Percentiles rank a stretch among this genome's conserved stretches.
Evolutionary conservation across 1,140 invertebrate species (phyloP).

Genomic region (Catajapyx aquilonaris): DNA sequence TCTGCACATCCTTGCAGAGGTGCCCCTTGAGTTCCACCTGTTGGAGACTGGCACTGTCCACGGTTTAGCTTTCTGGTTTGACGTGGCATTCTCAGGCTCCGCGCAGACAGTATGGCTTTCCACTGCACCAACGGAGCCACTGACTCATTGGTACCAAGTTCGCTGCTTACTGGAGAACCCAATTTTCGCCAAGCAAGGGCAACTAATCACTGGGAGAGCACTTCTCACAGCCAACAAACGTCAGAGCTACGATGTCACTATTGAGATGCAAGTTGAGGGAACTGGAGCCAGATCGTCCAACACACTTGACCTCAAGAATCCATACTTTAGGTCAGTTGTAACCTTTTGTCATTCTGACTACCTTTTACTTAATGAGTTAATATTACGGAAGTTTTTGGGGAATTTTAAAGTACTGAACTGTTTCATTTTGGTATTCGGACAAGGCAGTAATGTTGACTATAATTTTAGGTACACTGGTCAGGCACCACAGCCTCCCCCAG

Average conservation of each 20-base stretch:
- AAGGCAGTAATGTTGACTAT: too few species aligned
- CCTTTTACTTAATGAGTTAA: constrained; percentile 1
- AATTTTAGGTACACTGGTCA: constrained; percentile 75
- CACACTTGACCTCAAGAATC: constrained; percentile 94
- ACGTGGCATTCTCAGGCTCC: constrained; percentile 91
- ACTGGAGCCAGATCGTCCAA: constrained; percentile 60
- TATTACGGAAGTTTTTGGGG: too few species aligned
- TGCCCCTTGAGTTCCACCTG: constrained; percentile 84
- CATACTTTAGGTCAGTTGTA: constrained; percentile 57
- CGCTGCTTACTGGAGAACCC: constrained; percentile 85
- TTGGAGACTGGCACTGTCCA: constrained; percentile 87
- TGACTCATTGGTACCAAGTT: constrained; percentile 99
- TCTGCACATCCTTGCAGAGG: constrained; percentile 31
- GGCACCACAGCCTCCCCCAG: constrained; percentile 68
- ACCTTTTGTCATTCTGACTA: constrained; percentile 1
- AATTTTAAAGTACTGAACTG: too few species aligned
- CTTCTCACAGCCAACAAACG: constrained; percentile 81
- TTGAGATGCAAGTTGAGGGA: constrained; percentile 77
- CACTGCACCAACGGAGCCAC: constrained; percentile 93
- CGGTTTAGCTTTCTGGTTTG: constrained; percentile 98
- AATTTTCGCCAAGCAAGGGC: constrained; percentile 84
- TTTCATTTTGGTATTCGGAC: too few species aligned
- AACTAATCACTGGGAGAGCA: constrained; percentile 70
- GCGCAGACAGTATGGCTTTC: constrained; percentile 87
- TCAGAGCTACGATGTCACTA: constrained; percentile 98